These are phyloP conservation scores for Turritopsis dohrnii DNA, from an alignment of 30 jellyfish, hydroid and myxozoan species.

Conservation along the genomic window DNA sequence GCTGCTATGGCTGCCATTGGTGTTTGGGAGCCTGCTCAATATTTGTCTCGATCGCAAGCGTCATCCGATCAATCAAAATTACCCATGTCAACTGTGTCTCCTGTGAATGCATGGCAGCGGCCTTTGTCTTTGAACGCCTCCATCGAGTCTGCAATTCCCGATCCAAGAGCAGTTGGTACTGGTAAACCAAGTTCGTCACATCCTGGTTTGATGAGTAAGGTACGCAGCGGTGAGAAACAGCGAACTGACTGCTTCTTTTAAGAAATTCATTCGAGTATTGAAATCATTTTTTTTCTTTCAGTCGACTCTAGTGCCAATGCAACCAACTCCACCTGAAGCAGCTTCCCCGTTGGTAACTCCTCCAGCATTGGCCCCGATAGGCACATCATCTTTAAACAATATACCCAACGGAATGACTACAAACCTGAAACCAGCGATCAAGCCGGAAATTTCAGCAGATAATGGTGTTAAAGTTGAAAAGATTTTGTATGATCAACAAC, in stretches of 20 bases:
- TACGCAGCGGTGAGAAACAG: too few species aligned
- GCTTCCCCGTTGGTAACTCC: constrained; percentile 38
- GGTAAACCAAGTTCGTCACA: constrained; percentile 80
- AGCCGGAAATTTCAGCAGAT: not conserved
- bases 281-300: not conserved
- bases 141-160: constrained; percentile 56
- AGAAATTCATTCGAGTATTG: not conserved
- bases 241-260: too few species aligned
- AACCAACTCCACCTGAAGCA: constrained; percentile 36
- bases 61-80: constrained; percentile 36
- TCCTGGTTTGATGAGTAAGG: constrained; percentile 19
- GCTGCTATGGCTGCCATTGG: constrained; percentile 99
- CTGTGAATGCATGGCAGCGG: constrained; percentile 92
- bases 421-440: not conserved
- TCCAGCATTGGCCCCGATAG: constrained; percentile 28
- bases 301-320: constrained; percentile 21
- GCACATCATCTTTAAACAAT: not conserved
- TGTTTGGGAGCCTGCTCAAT: constrained; percentile 98
- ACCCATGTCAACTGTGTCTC: constrained; percentile 32
- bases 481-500: not conserved
- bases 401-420: not conserved
- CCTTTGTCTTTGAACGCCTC: constrained; percentile 67
- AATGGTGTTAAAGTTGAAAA: not conserved
- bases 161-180: constrained; percentile 96
- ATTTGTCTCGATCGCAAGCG: constrained; percentile 62